Percentiles rank a stretch among this genome's conserved stretches.
Conservation (phyloP, 2,113 vertebrate species). For the Alligator mississippiensis region DNA sequence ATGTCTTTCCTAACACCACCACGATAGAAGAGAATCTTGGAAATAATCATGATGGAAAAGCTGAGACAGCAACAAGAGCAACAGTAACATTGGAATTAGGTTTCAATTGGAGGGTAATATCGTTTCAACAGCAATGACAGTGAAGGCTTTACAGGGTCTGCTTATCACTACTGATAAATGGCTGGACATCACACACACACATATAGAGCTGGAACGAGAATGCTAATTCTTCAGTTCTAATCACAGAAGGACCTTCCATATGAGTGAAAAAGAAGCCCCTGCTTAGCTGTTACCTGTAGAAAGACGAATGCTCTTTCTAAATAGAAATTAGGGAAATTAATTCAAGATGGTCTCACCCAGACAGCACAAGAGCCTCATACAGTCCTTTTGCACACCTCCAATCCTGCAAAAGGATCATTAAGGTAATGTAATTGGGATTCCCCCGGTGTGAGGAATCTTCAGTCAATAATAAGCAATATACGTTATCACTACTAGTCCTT, state of each 20-base stretch:
- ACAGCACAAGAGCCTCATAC: not conserved
- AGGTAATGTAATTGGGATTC: not conserved
- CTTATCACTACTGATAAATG: not conserved
- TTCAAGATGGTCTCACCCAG: not conserved
- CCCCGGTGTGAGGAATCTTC: not conserved
- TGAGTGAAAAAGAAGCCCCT: too few species aligned
- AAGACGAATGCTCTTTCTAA: not conserved
- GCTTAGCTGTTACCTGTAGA: not conserved
- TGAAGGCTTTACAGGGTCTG: not conserved
- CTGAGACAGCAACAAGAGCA: not conserved
- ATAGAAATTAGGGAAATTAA: too few species aligned
- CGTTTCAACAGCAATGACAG: not conserved
- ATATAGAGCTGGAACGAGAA: not conserved
- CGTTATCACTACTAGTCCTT: not conserved
- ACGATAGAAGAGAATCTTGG: not conserved
- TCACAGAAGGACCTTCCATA: not conserved
- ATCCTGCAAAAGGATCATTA: not conserved
- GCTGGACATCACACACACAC: not conserved
- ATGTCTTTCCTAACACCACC: not conserved
- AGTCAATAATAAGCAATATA: not conserved
- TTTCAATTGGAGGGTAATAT: not conserved
- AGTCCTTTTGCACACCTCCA: not conserved
- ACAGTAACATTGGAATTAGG: not conserved
- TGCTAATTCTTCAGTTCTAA: not conserved
- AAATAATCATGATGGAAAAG: not conserved